A percentile compares a stretch with the other conserved stretches of the same genome.
phyloP scores from a whole-genome alignment of 1,140 invertebrate species.

The Euura saliciscinereae region DNA sequence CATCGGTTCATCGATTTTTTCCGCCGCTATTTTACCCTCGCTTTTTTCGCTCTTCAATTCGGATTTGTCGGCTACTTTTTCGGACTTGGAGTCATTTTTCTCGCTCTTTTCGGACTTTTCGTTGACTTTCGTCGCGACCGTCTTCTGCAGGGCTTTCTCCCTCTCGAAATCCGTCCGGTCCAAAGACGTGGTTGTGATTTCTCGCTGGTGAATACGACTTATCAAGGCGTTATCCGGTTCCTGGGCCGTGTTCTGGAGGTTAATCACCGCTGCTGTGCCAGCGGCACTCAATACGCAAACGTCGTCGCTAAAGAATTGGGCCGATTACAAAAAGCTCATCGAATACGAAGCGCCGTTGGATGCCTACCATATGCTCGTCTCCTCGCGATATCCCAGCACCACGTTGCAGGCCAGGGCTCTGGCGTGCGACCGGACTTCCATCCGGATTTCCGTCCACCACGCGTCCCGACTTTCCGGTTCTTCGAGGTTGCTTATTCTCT shows the following conservation, averaged over 20 bases:
- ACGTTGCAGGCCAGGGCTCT: slow-evolving; percentile 90
- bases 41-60: slow-evolving; percentile 2
- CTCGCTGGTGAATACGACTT: slow-evolving; percentile 37
- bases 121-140: slow-evolving; percentile 15
- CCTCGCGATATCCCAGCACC: slow-evolving; percentile 91
- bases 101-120: slow-evolving; percentile 45
- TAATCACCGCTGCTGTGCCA: slow-evolving; percentile 90
- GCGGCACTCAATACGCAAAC: slow-evolving; percentile 92
- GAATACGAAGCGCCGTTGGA: slow-evolving; percentile 4
- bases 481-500: slow-evolving; percentile 80
- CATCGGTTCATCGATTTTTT: slow-evolving; percentile 16
- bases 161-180: slow-evolving; percentile 47
- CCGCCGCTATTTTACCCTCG: slow-evolving; percentile 34
- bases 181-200: slow-evolving; percentile 38
- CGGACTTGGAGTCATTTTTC: slow-evolving; percentile 13
- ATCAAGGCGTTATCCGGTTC: slow-evolving; percentile 42
- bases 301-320: slow-evolving; percentile 76
- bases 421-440: slow-evolving; percentile 92
- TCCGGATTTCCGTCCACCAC: slow-evolving; percentile 95
- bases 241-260: slow-evolving; percentile 59
- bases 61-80: slow-evolving; percentile 10
- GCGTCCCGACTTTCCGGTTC: slow-evolving; percentile 89
- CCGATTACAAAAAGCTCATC: background rate
- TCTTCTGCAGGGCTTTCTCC: slow-evolving; percentile 36
- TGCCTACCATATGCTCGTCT: slow-evolving; percentile 84